These are phyloP conservation scores for Drosophila athabasca DNA, from an alignment of 1,140 invertebrate genomes.

Conservation along the genomic window DNA sequence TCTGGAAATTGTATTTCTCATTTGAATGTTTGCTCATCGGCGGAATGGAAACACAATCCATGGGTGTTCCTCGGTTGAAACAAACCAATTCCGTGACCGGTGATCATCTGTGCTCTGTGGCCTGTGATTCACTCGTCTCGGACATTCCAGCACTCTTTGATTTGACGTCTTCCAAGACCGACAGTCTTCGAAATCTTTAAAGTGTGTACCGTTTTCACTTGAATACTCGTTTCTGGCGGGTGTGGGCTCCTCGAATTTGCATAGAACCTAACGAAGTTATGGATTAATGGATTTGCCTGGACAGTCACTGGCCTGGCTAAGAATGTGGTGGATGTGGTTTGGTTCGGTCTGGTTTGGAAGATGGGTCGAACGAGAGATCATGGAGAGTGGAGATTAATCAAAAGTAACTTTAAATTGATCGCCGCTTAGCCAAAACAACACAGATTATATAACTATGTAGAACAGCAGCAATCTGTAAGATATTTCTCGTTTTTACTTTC, in stretches of 20 bases:
- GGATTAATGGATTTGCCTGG: constrained; percentile 14
- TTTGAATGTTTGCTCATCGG: constrained; percentile 50
- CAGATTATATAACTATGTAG: too few species aligned
- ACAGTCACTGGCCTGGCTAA: constrained; percentile 2
- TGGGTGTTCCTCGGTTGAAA: constrained; percentile 16
- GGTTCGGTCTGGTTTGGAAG: constrained; percentile 2
- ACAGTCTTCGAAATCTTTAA: background rate
- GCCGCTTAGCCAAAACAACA: too few species aligned
- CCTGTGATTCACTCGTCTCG: constrained; percentile 13
- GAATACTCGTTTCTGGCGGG: constrained; percentile 13
- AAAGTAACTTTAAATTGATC: too few species aligned
- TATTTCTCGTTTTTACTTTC: too few species aligned
- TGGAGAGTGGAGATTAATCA: too few species aligned
- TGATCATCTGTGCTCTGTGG: background rate
- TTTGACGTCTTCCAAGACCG: constrained; percentile 16
- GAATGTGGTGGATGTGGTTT: constrained; percentile 15
- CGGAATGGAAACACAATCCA: constrained; percentile 28
- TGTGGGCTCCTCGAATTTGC: constrained; percentile 27
- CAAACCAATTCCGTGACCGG: constrained; percentile 10
- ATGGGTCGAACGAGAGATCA: constrained; percentile 3
- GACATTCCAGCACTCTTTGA: constrained; percentile 10
- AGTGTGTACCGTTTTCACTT: constrained; percentile 11
- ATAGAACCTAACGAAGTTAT: constrained; percentile 30
- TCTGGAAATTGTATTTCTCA: constrained; percentile 25
- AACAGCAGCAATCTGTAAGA: too few species aligned